phyloP scores from a whole-genome alignment of 2,888 invertebrate species.

The Griposia aprilina region DNA sequence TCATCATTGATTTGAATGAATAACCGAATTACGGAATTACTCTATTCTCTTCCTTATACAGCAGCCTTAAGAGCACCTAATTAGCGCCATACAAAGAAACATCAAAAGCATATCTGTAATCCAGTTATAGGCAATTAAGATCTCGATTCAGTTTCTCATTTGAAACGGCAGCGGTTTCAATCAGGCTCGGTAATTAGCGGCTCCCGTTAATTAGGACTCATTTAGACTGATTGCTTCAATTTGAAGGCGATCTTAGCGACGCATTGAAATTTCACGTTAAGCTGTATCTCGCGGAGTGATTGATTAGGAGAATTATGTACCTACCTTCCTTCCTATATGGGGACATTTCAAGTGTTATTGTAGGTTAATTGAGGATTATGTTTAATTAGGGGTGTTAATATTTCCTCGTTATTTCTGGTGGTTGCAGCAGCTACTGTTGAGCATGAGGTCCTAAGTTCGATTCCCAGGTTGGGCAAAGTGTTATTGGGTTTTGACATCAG shows the following conservation, averaged over 20 bases:
- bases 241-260: constrained; percentile 64
- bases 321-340: not conserved
- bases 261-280: constrained; percentile 55
- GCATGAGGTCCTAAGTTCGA: not conserved
- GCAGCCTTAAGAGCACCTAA: constrained; percentile 16
- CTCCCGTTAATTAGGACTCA: constrained; percentile 66
- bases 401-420: not conserved
- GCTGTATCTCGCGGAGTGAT: constrained; percentile 47
- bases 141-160: constrained; percentile 63
- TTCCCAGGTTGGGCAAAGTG: not conserved
- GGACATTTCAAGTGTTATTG: not conserved
- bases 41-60: constrained; percentile 1
- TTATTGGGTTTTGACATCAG: not conserved
- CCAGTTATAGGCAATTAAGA: constrained; percentile 65
- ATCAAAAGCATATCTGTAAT: constrained; percentile 54
- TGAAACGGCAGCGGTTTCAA: constrained; percentile 71
- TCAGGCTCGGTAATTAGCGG: constrained; percentile 73
- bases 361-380: constrained; percentile 8
- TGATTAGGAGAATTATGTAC: constrained; percentile 33
- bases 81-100: constrained; percentile 41
- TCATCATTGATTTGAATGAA: not conserved
- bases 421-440: not conserved
- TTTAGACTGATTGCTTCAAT: constrained; percentile 68
- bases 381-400: not conserved
- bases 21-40: not conserved